Percentiles rank a stretch among this genome's conserved stretches.
phyloP scores from a whole-genome alignment of 2,888 invertebrate species.

The Tethea ocularis region DNA sequence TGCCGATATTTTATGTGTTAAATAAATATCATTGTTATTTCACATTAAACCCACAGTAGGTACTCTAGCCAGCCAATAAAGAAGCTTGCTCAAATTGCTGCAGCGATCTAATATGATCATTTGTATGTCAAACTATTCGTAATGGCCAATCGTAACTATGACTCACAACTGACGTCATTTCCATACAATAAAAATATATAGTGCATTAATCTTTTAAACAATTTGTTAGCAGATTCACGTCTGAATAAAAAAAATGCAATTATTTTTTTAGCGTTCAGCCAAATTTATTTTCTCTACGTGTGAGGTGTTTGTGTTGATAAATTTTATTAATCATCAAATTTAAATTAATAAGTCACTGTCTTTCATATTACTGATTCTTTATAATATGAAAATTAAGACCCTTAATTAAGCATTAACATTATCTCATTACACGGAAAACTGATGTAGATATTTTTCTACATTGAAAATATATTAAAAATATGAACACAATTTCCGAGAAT shows the following conservation, averaged over 20 bases:
- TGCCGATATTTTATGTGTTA: too few relatives aligned
- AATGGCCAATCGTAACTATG: slow-evolving; percentile 22
- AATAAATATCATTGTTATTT: too few relatives aligned
- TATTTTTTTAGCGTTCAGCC: background rate
- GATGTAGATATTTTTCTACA: background rate
- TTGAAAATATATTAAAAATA: background rate
- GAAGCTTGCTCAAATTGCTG: background rate
- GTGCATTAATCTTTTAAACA: background rate
- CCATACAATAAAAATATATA: slow-evolving; percentile 21
- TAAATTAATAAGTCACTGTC: too few relatives aligned
- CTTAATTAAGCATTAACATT: slow-evolving; percentile 1
- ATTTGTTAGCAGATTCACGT: slow-evolving; percentile 20
- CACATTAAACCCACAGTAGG: background rate
- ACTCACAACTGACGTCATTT: slow-evolving; percentile 28
- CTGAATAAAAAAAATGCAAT: background rate
- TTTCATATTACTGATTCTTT: too few relatives aligned
- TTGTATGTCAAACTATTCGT: slow-evolving; percentile 28
- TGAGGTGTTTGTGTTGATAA: too few relatives aligned
- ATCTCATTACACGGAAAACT: slow-evolving; percentile 1
- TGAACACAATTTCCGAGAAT: too few relatives aligned
- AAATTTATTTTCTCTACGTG: background rate
- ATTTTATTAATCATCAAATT: too few relatives aligned
- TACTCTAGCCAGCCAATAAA: background rate
- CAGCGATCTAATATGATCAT: slow-evolving; percentile 28
- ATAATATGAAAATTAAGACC: too few relatives aligned